A percentile compares a stretch with the other conserved stretches of the same genome.
phyloP scores from a whole-genome alignment of 53 echinoderm and acorn worm species.

The Pentamera pediparva region DNA sequence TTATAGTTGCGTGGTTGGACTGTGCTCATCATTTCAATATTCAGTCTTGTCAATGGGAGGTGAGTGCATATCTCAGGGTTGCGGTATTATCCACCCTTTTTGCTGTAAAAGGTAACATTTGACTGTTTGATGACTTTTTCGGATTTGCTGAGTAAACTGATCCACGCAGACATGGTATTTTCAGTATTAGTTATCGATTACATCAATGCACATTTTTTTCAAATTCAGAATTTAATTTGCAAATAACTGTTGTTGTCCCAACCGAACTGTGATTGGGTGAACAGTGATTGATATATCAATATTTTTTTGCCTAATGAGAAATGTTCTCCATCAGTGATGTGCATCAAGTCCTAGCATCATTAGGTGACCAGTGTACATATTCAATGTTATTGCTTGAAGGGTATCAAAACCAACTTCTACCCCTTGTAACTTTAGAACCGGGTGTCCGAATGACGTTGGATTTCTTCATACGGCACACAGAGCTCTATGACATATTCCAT shows the following conservation, averaged over 20 bases:
- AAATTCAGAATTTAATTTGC: neutral
- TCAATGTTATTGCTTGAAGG: too few relatives aligned
- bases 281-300: too few relatives aligned
- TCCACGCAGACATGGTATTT: slow-evolving; percentile 10
- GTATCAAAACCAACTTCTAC: too few relatives aligned
- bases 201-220: neutral
- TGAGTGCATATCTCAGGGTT: neutral
- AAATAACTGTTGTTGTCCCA: neutral
- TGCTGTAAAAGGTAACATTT: neutral
- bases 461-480: too few relatives aligned
- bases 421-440: too few relatives aligned
- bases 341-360: too few relatives aligned
- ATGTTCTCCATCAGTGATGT: too few relatives aligned
- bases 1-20: slow-evolving; percentile 20
- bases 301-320: too few relatives aligned
- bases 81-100: neutral
- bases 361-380: too few relatives aligned
- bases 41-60: slow-evolving; percentile 24
- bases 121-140: neutral
- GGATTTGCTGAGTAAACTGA: neutral
- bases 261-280: too few relatives aligned
- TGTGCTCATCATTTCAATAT: slow-evolving; percentile 20
- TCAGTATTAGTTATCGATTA: neutral
- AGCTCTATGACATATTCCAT: too few relatives aligned
- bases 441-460: too few relatives aligned